Percentiles rank a stretch among this genome's conserved stretches.
Evolutionary conservation across 2,113 vertebrate species (phyloP).

Genomic region (Mormyrus lacerda): DNA sequence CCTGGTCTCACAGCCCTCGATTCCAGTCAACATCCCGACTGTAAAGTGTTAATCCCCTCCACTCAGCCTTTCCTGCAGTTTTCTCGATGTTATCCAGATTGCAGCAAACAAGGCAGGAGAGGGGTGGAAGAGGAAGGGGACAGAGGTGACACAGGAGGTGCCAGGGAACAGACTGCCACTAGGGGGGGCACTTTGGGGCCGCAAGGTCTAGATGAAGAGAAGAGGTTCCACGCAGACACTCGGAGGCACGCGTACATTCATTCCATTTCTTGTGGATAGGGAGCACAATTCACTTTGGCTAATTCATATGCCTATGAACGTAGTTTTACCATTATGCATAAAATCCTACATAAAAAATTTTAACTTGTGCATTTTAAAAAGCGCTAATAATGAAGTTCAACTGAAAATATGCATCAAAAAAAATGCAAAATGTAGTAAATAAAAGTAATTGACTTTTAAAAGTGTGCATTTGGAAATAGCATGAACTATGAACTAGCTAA

Average conservation of each 20-base stretch:
- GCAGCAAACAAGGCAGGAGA: not conserved
- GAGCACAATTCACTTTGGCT: conserved; percentile 43
- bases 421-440: not conserved
- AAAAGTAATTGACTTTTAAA: not conserved
- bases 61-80: not conserved
- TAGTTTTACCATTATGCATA: conserved; percentile 41
- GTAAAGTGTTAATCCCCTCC: not conserved
- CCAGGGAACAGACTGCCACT: not conserved
- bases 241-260: not conserved
- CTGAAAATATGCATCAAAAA: conserved; percentile 1
- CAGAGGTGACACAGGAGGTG: not conserved
- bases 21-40: no score
- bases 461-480: conserved; percentile 18
- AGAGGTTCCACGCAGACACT: no score
- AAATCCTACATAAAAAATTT: not conserved
- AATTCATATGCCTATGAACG: conserved; percentile 57
- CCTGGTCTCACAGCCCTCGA: not conserved
- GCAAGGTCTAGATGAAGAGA: not conserved
- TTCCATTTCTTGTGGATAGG: conserved; percentile 16
- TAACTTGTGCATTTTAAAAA: conserved; percentile 16
- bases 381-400: not conserved
- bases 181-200: not conserved
- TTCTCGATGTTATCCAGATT: not conserved
- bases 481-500: conserved; percentile 18
- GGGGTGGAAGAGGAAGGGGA: not conserved